Evolutionary conservation across 2,113 vertebrate genomes (phyloP), one percentile per base, ranked within the genome.

Genomic region (Eleginops maclovinus): DNA sequence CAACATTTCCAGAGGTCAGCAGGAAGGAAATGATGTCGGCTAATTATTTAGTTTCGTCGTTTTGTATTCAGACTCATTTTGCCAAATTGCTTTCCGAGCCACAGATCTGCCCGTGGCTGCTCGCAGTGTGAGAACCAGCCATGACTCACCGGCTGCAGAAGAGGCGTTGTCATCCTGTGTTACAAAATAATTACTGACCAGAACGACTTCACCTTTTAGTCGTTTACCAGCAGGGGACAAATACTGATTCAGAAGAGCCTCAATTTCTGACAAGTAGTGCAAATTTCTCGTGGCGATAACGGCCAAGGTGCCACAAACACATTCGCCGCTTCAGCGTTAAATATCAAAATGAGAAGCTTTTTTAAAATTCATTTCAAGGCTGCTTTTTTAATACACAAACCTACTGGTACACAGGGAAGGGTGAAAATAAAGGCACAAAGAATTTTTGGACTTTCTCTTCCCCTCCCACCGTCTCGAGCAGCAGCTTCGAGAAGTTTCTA

Each of bases 381-480:
- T 61, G 49, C 69, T 60, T 71, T 63, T 36, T 8, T 8, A 7
- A 36, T n/a, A 21, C 55, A 75, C 75, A 9, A 62, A 72, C 68
- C 31, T 36, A 36, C 31, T n/a, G 17, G 61, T 36, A 64, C 67
- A 72, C 55, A 61, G 67, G 73, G 71, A 80, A 70, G 60, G 75
- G 54, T 75, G 66, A 87, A 90, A 87, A 82, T 79, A 86, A 92
- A 93, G 92, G 91, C 93, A 93, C 90, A 85, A 81, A 87, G 66
- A 85, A 84, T 62, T 36, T 36, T 83, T 64, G 74, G 69, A 77
- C 50, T 79, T 28, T 79, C 65, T 81, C 66, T 49, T 46, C 26
- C 66, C 59, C 74, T 36, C 69, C 36, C 51, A 0, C 51, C 44
- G 3, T 44, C 70, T 59, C 58, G 5, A 62, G 41, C 26, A 11